These are phyloP conservation scores for Drosophila koepferae DNA, from an alignment of 2,888 invertebrate species.

Conservation along the genomic window DNA sequence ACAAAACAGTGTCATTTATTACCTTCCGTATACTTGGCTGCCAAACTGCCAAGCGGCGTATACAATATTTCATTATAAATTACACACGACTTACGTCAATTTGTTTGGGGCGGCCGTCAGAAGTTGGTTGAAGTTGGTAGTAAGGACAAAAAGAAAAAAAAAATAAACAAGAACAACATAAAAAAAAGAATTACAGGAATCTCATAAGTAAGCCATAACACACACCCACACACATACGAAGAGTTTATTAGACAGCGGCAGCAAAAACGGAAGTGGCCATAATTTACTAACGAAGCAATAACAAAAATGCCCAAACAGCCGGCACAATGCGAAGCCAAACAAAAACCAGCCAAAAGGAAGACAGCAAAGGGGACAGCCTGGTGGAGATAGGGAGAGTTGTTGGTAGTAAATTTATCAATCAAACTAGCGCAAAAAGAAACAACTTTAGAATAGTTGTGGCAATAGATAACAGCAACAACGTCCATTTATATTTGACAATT, in stretches of 20 bases:
- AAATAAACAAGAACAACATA: background rate
- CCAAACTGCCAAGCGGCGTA: conserved; percentile 73
- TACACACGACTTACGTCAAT: conserved; percentile 80
- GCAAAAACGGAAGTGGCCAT: conserved; percentile 77
- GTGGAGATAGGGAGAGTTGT: background rate
- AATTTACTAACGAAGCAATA: conserved; percentile 78
- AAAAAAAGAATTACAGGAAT: conserved; percentile 45
- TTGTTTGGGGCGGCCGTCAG: conserved; percentile 71
- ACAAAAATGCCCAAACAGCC: conserved; percentile 56
- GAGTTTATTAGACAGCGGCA: conserved; percentile 75
- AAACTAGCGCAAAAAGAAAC: conserved; percentile 57
- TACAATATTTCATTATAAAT: conserved; percentile 80
- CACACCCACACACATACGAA: conserved; percentile 36
- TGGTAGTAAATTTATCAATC: conserved; percentile 74
- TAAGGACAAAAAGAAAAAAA: conserved; percentile 14
- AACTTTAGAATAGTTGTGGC: conserved; percentile 70
- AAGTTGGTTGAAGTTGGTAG: conserved; percentile 60
- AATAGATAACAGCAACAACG: conserved; percentile 58
- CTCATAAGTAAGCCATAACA: conserved; percentile 74
- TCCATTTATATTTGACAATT: conserved; percentile 79
- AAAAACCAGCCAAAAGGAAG: conserved; percentile 20
- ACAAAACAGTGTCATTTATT: conserved; percentile 74
- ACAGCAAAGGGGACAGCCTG: background rate
- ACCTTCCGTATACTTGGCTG: conserved; percentile 73
- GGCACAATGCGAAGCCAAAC: conserved; percentile 35